Percentiles rank a stretch among this genome's conserved stretches.
Evolutionary conservation across 2,113 vertebrate species (phyloP).

Genomic region (Ptychochromis oligacanthus): DNA sequence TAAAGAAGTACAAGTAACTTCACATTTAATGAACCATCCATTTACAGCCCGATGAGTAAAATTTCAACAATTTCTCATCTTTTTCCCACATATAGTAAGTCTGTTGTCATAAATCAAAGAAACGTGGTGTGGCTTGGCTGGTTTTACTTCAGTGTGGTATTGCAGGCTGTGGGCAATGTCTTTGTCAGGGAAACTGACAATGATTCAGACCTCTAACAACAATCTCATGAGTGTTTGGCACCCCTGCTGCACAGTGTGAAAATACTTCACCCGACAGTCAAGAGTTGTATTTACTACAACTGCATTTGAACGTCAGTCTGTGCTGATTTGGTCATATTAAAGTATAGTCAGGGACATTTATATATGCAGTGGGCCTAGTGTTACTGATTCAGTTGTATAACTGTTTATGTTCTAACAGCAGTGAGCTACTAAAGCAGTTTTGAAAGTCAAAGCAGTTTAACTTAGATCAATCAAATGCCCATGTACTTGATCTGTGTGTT

Average conservation of each 20-base stretch:
- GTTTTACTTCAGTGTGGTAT: not conserved
- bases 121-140: not conserved
- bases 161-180: not conserved
- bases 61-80: not conserved
- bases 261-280: not conserved
- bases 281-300: not conserved
- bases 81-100: not conserved
- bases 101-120: not conserved
- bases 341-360: not conserved
- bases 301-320: not conserved
- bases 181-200: not conserved
- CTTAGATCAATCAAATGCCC: conserved; percentile 43
- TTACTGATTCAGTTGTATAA: not conserved
- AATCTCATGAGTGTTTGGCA: not conserved
- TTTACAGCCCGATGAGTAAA: not conserved
- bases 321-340: not conserved
- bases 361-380: not conserved
- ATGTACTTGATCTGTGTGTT: conserved; percentile 23
- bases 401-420: not conserved
- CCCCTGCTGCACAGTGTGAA: not conserved
- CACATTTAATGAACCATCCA: not conserved
- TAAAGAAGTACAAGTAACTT: not conserved
- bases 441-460: conserved; percentile 54
- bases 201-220: not conserved
- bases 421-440: conserved; percentile 10